Evolutionary conservation across 2,113 vertebrate species (phyloP).

Genomic region (Paraplagusia blochii): DNA sequence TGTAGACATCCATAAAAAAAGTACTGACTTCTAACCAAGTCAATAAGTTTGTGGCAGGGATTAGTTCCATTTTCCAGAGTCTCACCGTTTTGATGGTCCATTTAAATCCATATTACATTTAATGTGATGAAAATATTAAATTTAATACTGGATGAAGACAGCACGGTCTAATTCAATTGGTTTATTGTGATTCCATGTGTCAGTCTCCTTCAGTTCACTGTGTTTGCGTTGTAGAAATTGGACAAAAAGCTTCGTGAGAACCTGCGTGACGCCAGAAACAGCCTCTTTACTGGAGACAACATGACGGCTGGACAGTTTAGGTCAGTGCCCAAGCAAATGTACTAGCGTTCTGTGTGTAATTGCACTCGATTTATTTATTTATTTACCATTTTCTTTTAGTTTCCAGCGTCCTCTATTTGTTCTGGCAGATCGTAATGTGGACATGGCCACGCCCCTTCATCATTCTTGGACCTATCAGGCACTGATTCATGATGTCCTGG

Average conservation of each 20-base stretch:
- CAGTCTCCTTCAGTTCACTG: neutral
- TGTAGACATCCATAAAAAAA: too few relatives aligned
- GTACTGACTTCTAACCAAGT: too few relatives aligned
- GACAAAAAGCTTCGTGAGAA: constrained; percentile 98
- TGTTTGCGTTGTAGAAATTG: constrained; percentile 81
- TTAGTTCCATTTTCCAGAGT: too few relatives aligned
- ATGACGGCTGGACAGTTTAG: constrained; percentile 94
- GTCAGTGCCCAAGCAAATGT: constrained; percentile 56
- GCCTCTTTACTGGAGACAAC: constrained; percentile 94
- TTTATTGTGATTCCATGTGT: neutral
- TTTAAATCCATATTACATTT: too few relatives aligned
- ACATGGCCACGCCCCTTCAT: constrained; percentile 97
- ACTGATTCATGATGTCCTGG: constrained; percentile 97
- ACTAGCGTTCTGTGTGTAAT: neutral
- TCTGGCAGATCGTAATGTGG: constrained; percentile 94
- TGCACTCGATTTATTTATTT: neutral
- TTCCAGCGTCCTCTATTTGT: constrained; percentile 96
- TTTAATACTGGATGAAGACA: too few relatives aligned
- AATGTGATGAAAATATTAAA: too few relatives aligned
- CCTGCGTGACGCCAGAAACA: constrained; percentile 96
- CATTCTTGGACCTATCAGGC: constrained; percentile 99
- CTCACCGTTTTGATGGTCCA: too few relatives aligned
- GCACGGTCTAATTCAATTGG: neutral
- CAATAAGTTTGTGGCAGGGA: too few relatives aligned
- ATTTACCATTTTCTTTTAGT: constrained; percentile 63